Evolutionary conservation across 1,140 invertebrate species (phyloP), one percentile per base, ranked within the genome.

Genomic region (Penaeus japonicus): DNA sequence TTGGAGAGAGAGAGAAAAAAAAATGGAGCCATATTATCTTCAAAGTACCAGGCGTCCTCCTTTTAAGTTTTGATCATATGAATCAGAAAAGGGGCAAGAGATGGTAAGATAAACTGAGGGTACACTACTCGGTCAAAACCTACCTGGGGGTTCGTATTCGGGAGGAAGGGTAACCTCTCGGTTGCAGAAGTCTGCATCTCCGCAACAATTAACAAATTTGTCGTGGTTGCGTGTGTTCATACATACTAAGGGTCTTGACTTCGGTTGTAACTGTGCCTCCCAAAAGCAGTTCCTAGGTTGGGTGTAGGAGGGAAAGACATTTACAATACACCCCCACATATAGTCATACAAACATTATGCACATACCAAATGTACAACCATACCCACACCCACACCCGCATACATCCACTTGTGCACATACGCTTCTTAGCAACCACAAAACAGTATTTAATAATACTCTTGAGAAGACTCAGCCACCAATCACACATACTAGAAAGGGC

Each of bases 261-360:
- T 53, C 85, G 85, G 85, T 47, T n/a, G 27, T 87, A 87, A 87
- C 57, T 20, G 55, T 70, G 62, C 57, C 85, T 81, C 80, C 75
- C n/a, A 24, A 87, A 87, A 87, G 85, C 85, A 87, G 85, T 81
- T 87, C 85, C 85, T 87, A 87, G 57, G 75, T 47, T 35, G 85
- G 85, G 85, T 78, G 80, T 78, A 70, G 85, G 85, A 87, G 78
- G 85, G 85, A 87, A 62, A 87, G 85, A 87, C 85, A 87, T 80
- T 39, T 80, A 87, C 85, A 87, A 80, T 87, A 87, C 85, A 87
- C 77, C 85, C 85, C 85, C 85, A 87, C 85, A 87, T 57, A 87
- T n/a, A 85, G 30, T 55, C 85, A 65, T 65, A 87, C 77, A 87
- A 78, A 80, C 85, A 80, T 62, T 53, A 87, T 81, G 78, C 84